Evolutionary conservation across 2,888 invertebrate species (phyloP).

Genomic region (Sphaeridia pumilis): DNA sequence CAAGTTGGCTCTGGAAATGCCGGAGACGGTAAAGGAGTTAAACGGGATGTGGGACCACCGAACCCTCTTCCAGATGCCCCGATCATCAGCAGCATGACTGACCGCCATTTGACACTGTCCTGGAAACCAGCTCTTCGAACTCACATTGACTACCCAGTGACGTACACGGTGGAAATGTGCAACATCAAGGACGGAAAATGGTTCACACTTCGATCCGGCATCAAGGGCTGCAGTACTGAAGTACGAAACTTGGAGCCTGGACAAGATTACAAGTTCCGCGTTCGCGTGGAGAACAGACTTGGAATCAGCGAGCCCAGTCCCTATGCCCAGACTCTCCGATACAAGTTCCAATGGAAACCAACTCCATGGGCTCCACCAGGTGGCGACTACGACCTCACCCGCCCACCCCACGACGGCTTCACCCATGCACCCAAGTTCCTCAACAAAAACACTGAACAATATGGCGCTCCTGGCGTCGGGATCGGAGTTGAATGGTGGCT

Average conservation of each 20-base stretch:
- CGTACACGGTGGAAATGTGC: constrained; percentile 89
- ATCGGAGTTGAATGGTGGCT: constrained; percentile 86
- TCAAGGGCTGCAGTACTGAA: constrained; percentile 43
- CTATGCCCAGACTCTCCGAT: constrained; percentile 62
- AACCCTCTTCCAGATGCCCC: constrained; percentile 81
- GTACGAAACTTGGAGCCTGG: constrained; percentile 81
- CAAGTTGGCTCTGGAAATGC: constrained; percentile 73
- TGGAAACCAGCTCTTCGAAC: constrained; percentile 85
- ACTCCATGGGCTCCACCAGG: constrained; percentile 42
- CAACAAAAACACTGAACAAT: constrained; percentile 75
- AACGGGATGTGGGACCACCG: constrained; percentile 43
- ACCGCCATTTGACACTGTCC: constrained; percentile 71
- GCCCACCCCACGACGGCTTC: constrained; percentile 71
- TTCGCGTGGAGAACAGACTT: constrained; percentile 91
- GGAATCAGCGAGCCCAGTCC: constrained; percentile 95
- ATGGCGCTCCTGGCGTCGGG: constrained; percentile 84
- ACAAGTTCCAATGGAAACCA: constrained; percentile 23
- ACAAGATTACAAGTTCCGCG: constrained; percentile 87
- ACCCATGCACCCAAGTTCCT: constrained; percentile 71
- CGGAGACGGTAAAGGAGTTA: constrained; percentile 53
- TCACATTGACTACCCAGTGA: constrained; percentile 75
- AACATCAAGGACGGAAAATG: constrained; percentile 57
- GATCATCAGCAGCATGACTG: constrained; percentile 83
- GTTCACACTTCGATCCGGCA: constrained; percentile 71
- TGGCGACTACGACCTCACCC: constrained; percentile 80